Conservation (phyloP, 2,113 vertebrate species). For the pig (Sus scrofa) region DNA sequence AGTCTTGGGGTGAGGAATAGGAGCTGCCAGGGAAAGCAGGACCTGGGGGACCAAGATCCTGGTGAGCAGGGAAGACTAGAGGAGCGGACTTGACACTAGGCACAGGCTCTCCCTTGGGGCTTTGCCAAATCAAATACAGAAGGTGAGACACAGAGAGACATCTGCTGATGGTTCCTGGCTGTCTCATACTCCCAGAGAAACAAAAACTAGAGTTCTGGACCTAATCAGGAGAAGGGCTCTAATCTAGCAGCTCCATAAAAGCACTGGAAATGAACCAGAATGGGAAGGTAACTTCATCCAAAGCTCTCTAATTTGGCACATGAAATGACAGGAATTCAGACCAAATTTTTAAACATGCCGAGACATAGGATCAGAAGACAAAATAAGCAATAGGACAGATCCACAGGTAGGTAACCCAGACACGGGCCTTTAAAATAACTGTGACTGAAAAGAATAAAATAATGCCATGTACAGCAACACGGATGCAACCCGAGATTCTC, state of each 20-base stretch:
- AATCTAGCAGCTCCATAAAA: rapidly evolving
- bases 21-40: not conserved
- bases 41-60: not conserved
- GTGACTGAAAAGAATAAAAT: not conserved
- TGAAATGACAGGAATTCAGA: not conserved
- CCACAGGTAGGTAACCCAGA: not conserved
- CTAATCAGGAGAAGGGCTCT: not conserved
- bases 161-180: not conserved
- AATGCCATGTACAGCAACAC: too few relatives aligned
- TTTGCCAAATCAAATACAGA: not conserved
- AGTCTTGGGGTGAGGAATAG: not conserved
- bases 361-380: not conserved
- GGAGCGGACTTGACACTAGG: not conserved
- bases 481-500: too few relatives aligned
- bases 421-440: not conserved
- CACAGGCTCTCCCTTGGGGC: not conserved
- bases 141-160: not conserved
- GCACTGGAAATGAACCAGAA: not conserved
- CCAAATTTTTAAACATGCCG: not conserved
- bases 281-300: not conserved
- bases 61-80: not conserved
- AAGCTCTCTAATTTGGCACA: not conserved
- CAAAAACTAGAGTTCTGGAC: not conserved
- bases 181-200: not conserved
- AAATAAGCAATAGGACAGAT: not conserved